Evolutionary conservation across 1,140 invertebrate genomes (phyloP).

Genomic region (Apolygus lucorum): DNA sequence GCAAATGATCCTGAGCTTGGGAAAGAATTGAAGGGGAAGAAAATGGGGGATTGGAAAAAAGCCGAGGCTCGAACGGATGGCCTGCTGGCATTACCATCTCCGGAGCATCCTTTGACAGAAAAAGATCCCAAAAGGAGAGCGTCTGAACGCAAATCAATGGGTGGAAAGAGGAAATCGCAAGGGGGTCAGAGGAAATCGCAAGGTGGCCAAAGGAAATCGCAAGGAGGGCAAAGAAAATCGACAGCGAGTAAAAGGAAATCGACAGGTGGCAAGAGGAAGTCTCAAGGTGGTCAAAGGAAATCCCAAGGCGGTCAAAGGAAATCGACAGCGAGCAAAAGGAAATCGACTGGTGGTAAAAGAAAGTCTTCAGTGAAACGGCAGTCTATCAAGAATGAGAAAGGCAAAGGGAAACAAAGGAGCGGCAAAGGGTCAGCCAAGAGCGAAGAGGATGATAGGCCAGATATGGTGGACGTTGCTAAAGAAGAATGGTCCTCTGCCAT

Average conservation of each 20-base stretch:
- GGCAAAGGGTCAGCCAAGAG: neutral
- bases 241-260: conserved; percentile 6
- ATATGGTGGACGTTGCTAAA: conserved; percentile 17
- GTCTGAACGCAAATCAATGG: too few species aligned
- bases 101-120: too few species aligned
- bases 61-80: too few species aligned
- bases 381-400: too few species aligned
- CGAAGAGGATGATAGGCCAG: neutral
- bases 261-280: neutral
- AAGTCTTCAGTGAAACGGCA: neutral
- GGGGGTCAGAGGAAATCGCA: too few species aligned
- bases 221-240: too few species aligned
- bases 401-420: neutral
- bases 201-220: too few species aligned
- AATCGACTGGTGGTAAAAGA: neutral
- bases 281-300: neutral
- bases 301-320: neutral
- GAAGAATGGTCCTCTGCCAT: conserved; percentile 36
- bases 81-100: too few species aligned
- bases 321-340: neutral
- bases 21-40: neutral
- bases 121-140: too few species aligned
- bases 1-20: neutral
- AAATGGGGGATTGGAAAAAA: too few species aligned
- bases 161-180: too few species aligned